A percentile compares a stretch with the other conserved stretches of the same genome.
These are phyloP conservation scores for Pangasianodon gigas DNA, from an alignment of 2,113 vertebrate genomes.

Conservation along the genomic window DNA sequence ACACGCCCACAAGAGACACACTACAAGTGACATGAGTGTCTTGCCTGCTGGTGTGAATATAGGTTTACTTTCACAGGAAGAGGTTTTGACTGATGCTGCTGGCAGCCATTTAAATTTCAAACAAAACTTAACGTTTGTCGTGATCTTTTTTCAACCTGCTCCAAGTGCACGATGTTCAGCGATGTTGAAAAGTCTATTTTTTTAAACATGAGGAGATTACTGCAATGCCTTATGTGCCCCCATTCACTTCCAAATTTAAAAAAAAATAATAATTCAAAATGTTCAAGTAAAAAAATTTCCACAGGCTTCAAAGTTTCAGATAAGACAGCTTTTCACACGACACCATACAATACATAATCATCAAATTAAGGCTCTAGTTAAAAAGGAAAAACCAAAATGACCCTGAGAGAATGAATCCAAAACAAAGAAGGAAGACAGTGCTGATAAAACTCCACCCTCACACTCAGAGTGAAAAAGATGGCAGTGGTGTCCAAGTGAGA, in stretches of 20 bases:
- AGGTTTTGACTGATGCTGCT: neutral
- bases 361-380: constrained; percentile 40
- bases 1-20: too few species aligned
- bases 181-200: neutral
- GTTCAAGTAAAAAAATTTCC: neutral
- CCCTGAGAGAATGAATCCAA: constrained; percentile 11
- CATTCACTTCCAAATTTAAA: neutral
- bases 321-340: neutral
- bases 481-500: constrained; percentile 57
- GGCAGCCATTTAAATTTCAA: neutral
- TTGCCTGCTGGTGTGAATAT: neutral
- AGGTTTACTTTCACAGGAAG: too few species aligned
- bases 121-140: neutral
- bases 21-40: too few species aligned
- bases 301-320: neutral
- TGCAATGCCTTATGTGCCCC: neutral
- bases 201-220: neutral
- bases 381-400: constrained; percentile 38
- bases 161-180: neutral
- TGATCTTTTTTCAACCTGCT: neutral
- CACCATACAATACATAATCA: neutral
- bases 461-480: constrained; percentile 29
- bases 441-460: constrained; percentile 33
- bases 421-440: neutral
- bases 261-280: neutral